A percentile compares a stretch with the other conserved stretches of the same genome.
These are phyloP conservation scores for Pedetes capensis DNA, from an alignment of 2,113 vertebrate genomes.

Conservation along the genomic window DNA sequence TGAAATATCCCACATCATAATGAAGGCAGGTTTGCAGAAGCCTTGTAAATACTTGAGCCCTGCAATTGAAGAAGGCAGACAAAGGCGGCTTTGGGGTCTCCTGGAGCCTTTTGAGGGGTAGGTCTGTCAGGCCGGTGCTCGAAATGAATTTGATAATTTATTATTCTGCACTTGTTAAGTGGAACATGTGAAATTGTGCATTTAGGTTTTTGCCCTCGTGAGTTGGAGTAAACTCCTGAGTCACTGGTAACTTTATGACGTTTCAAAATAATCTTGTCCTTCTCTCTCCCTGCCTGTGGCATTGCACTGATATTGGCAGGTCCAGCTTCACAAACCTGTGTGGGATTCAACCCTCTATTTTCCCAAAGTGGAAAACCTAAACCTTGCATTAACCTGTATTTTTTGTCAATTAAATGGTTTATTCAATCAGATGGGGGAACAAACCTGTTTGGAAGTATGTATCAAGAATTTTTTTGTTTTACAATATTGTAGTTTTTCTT, in stretches of 20 bases:
- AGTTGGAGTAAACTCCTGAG: constrained; percentile 75
- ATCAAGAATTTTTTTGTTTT: constrained; percentile 93
- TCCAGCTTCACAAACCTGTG: constrained; percentile 67
- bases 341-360: constrained; percentile 58
- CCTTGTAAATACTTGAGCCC: constrained; percentile 91
- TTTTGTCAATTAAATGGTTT: constrained; percentile 84
- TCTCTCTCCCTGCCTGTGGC: constrained; percentile 64
- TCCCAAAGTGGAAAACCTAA: constrained; percentile 78
- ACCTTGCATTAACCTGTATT: constrained; percentile 85
- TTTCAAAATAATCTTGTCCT: constrained; percentile 84
- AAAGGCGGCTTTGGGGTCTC: constrained; percentile 82
- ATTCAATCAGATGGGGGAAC: constrained; percentile 83
- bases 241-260: constrained; percentile 87
- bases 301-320: constrained; percentile 72
- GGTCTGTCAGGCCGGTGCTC: constrained; percentile 50
- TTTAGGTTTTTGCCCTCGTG: constrained; percentile 69
- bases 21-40: constrained; percentile 89
- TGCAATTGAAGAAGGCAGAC: constrained; percentile 84
- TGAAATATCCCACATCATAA: constrained; percentile 91
- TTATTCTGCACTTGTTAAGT: constrained; percentile 53
- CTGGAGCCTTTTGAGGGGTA: constrained; percentile 70
- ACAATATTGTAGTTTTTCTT: constrained; percentile 94
- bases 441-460: constrained; percentile 90
- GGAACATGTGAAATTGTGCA: constrained; percentile 70
- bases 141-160: constrained; percentile 66